These are phyloP conservation scores for Rafetus swinhoei DNA, from an alignment of 2,113 vertebrate genomes.

Conservation along the genomic window DNA sequence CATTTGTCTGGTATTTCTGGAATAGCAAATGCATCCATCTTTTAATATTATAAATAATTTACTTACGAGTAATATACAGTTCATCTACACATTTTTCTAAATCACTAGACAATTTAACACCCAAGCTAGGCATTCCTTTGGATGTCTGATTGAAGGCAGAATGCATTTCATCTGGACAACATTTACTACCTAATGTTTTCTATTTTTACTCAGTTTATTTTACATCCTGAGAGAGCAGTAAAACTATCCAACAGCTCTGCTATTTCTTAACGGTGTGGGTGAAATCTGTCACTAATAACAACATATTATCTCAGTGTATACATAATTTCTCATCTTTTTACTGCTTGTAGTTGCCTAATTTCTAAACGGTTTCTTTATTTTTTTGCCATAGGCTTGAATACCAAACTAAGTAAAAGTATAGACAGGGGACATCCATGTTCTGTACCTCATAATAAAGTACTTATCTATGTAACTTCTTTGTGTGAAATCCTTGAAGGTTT, in stretches of 20 bases:
- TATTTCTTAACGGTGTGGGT: background rate
- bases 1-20: background rate
- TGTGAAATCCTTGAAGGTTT: background rate
- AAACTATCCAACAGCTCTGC: background rate
- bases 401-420: background rate
- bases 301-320: background rate
- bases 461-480: background rate
- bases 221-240: background rate
- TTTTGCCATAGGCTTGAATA: background rate
- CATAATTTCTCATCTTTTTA: background rate
- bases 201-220: constrained; percentile 1
- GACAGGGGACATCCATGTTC: accelerated
- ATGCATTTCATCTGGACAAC: background rate
- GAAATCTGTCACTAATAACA: background rate
- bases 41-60: background rate
- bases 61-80: background rate
- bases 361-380: background rate
- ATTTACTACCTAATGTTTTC: background rate
- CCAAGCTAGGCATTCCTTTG: background rate
- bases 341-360: background rate
- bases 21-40: background rate
- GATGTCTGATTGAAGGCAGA: background rate
- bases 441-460: background rate
- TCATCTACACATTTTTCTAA: background rate
- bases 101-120: background rate